A percentile compares a stretch with the other conserved stretches of the same genome.
These are phyloP conservation scores for Denticeps clupeoides DNA, from an alignment of 2,797 vertebrate species.

Conservation along the genomic window DNA sequence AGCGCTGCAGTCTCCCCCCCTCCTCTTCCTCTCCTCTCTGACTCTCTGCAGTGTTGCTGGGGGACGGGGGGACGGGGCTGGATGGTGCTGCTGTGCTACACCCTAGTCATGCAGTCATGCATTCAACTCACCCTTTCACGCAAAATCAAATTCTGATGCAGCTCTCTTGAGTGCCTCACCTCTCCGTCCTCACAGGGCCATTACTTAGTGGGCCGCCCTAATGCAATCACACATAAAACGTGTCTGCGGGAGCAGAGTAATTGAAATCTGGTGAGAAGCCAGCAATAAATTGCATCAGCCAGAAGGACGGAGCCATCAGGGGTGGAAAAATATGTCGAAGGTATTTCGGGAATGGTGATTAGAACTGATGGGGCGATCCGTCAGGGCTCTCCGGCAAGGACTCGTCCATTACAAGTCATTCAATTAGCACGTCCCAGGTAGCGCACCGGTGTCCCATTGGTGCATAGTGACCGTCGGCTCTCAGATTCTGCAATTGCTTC, in stretches of 20 bases:
- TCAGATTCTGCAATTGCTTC: no score
- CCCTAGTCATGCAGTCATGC: neutral
- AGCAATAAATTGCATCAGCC: conserved; percentile 11
- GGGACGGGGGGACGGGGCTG: conserved; percentile 5
- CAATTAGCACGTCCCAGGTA: no score
- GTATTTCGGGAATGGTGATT: conserved; percentile 14
- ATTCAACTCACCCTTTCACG: neutral
- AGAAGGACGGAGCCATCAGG: conserved; percentile 3
- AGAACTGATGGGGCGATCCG: conserved; percentile 18
- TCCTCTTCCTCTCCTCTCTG: conserved; percentile 20
- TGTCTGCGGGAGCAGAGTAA: neutral
- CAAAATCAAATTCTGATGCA: neutral
- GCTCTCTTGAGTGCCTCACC: no score
- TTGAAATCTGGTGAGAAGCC: neutral
- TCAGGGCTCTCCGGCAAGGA: conserved; percentile 4
- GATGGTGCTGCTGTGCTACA: conserved; percentile 19
- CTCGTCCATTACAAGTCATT: conserved; percentile 6
- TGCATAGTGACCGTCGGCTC: no score
- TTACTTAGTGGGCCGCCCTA: no score
- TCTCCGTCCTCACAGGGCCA: no score
- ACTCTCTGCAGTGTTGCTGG: conserved; percentile 25
- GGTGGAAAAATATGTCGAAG: conserved; percentile 6
- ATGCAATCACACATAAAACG: neutral
- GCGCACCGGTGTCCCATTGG: no score
- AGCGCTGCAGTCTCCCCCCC: conserved; percentile 24